Base-by-base conservation (phyloP, 2,113 vertebrate genomes). In the Syngnathus floridae region DNA sequence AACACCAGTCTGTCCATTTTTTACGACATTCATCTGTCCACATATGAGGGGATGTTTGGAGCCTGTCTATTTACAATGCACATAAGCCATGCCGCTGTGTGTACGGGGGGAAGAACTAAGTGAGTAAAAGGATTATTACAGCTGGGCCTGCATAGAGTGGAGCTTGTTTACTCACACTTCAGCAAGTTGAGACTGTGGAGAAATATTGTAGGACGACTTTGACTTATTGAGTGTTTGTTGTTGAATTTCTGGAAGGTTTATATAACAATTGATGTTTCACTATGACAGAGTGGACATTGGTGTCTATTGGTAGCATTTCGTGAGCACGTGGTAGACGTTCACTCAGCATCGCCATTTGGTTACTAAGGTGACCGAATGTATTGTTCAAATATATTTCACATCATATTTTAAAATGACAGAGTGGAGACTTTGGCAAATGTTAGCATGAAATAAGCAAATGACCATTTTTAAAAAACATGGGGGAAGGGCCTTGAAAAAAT, bases 101-200 rank as follows among this genome's bases (percentile, higher is more conserved):
- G 37, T 37, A 2, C 37, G 6, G 37, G 12, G 26, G 37, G 57
- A 59, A 37, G 21, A 40, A 59, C 37, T 59, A 67, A 62, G 70
- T 72, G 69, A 51, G 48, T 43, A 58, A 66, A 67, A 71, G 43
- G 59, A 52, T 72, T 64, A 78, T 69, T 59, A 70, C 49, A 22
- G 65, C 19, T 22, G 37, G 58, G n/a, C 58, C 31, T 46, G 43
- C 14, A 5, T 54, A 10, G 8, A 54, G 51, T 17, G 11, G 51
- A 54, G 51, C 51, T 11, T 12, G 51, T 26, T 54, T 22, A 54
- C 51, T 54, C n/a, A 11, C 51, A 22, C 48, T 8, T n/a, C 48
- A 5, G 48, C 48, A 49, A 49, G 46, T 52, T 14, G n/a, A 22
- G n/a, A 52, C 46, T 1, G 51, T 22, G 51, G 51, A 10, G n/a